These are phyloP conservation scores for Sebastes wilsoni DNA, from an alignment of 2,797 vertebrate species.

Conservation along the genomic window DNA sequence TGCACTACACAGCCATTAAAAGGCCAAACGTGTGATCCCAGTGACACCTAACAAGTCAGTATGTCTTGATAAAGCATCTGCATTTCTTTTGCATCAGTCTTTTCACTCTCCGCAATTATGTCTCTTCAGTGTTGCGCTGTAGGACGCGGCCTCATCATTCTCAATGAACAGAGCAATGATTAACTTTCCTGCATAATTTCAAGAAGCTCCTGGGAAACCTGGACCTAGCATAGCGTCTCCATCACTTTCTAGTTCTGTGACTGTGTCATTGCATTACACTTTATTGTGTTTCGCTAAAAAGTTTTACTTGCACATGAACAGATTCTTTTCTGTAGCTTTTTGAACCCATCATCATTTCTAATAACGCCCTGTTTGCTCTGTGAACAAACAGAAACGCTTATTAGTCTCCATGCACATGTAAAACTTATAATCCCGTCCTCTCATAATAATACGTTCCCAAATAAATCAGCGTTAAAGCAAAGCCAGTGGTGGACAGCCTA, in stretches of 20 bases:
- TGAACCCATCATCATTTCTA: background rate
- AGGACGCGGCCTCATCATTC: background rate
- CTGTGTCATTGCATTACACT: background rate
- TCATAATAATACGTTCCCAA: background rate
- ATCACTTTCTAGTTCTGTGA: background rate
- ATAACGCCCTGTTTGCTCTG: background rate
- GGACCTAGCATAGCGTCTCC: background rate
- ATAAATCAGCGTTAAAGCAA: conserved; percentile 12
- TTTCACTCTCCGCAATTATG: background rate
- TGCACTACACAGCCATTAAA: background rate
- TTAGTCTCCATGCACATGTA: background rate
- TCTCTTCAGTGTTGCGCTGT: background rate
- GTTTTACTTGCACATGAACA: background rate
- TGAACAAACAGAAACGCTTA: background rate
- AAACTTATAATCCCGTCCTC: background rate
- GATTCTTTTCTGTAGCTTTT: background rate
- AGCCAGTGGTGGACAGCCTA: background rate
- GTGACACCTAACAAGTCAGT: background rate
- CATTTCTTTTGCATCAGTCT: background rate
- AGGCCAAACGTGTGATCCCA: background rate
- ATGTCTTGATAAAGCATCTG: background rate
- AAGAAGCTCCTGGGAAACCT: background rate
- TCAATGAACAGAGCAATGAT: background rate
- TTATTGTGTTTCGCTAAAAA: background rate
- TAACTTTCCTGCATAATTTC: background rate